Percentiles rank a stretch among this genome's conserved stretches.
Evolutionary conservation across 2,888 invertebrate species (phyloP).

Genomic region (Epistrophe grossulariae): DNA sequence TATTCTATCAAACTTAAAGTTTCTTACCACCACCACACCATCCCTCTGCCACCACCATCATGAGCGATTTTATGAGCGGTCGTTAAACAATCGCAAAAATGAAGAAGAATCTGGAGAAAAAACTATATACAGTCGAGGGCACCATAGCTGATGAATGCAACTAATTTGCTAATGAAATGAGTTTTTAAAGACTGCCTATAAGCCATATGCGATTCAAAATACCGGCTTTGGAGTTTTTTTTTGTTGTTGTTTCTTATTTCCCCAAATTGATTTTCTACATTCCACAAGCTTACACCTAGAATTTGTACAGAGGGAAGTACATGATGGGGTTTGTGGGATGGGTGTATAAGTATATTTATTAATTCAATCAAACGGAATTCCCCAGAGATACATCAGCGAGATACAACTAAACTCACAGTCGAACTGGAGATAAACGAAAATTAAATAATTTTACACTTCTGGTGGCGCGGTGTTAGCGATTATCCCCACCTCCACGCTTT

Average conservation of each 20-base stretch:
- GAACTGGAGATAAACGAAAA: constrained; percentile 66
- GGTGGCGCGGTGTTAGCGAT: constrained; percentile 77
- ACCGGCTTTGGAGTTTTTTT: constrained; percentile 23
- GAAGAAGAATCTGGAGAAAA: constrained; percentile 35
- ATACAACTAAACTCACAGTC: constrained; percentile 5
- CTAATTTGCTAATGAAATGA: constrained; percentile 75
- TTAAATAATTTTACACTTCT: constrained; percentile 76
- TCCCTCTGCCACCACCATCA: background rate
- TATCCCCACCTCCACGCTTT: constrained; percentile 77
- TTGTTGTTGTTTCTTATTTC: background rate
- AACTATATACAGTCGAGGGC: background rate
- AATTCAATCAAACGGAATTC: constrained; percentile 74
- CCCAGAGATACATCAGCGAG: constrained; percentile 55
- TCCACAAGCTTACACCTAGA: constrained; percentile 33
- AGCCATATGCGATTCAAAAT: background rate
- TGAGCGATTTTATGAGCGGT: constrained; percentile 64
- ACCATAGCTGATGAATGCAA: constrained; percentile 70
- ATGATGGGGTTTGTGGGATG: background rate
- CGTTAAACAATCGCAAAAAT: constrained; percentile 60
- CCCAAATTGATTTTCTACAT: constrained; percentile 75
- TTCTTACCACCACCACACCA: background rate
- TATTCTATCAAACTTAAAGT: constrained; percentile 65
- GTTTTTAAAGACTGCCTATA: constrained; percentile 66
- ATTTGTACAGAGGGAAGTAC: background rate
- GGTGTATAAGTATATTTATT: constrained; percentile 65